Base-by-base conservation (phyloP, 2,888 invertebrate species). In the Elegia similella region DNA sequence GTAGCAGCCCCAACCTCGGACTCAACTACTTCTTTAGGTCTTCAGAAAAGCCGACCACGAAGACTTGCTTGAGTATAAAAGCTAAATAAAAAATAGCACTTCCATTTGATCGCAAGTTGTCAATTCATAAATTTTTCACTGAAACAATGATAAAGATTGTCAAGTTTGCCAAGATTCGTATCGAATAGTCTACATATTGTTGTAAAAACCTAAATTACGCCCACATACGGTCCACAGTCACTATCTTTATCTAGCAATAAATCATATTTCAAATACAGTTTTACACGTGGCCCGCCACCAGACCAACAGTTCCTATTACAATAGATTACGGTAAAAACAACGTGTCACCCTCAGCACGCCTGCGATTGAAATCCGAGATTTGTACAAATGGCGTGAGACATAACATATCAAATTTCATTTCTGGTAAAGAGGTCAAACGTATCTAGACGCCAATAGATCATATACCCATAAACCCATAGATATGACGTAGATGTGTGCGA, bases 281-380 rank as follows among this genome's bases (percentile, higher is more conserved):
- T n/a, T n/a, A 42, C 42, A 30, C 42, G 43, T 53, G 42, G 42
- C 42, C 30, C 23, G 13, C 53, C 53, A 17, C 30, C 42, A n/a
- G 29, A 29, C 29, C 42, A 43, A 53, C 17, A 53, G 53, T 53
- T 53, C 23, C 8, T 42, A 13, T 53, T 53, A 53, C 53, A 53
- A 53, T 53, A 53, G 42, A 53, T 53, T 42, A 43, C 29, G 42
- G 15, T 42, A 50, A 53, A 50, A 53, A 34, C n/a, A 38, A 17
- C 52, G 23, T 15, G 30, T 30, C 29, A 30, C 43, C 53, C 29
- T n/a, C 29, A 7, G 8, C 53, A 13, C 42, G 53, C n/a, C 29
- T 42, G 53, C 53, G n/a, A 53, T 53, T 53, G 53, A 53, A 53
- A 53, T 29, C 8, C 29, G 53, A 53, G 42, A 53, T 53, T 42